These are phyloP conservation scores for Drosophila cardini DNA, from an alignment of 1,140 invertebrate species.

Conservation along the genomic window DNA sequence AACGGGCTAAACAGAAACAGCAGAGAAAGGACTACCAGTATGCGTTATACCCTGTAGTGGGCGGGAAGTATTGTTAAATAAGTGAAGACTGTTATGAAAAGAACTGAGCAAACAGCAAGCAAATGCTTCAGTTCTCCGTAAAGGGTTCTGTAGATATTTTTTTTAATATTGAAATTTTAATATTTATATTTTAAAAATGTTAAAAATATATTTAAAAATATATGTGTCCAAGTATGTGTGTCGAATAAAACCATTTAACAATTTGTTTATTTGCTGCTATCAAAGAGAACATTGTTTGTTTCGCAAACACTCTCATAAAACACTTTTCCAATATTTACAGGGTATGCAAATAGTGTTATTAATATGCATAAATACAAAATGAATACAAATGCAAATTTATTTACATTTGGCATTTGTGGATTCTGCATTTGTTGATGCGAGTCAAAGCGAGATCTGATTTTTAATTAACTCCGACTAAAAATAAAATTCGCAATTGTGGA, in stretches of 20 bases:
- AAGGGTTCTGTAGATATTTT: too few relatives aligned
- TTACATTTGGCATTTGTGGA: conserved; percentile 22
- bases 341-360: conserved; percentile 54
- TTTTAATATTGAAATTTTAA: too few relatives aligned
- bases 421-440: conserved; percentile 34
- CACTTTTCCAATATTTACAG: background rate
- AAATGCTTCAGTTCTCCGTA: too few relatives aligned
- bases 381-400: conserved; percentile 65
- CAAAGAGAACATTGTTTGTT: too few relatives aligned
- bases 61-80: too few relatives aligned
- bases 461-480: conserved; percentile 71
- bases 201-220: too few relatives aligned
- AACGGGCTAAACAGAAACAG: background rate
- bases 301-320: background rate
- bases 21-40: background rate
- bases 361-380: conserved; percentile 71
- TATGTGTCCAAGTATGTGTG: too few relatives aligned
- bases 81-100: too few relatives aligned
- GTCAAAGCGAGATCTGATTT: conserved; percentile 57
- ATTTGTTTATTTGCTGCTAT: too few relatives aligned
- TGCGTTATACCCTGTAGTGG: background rate
- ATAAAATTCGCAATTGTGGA: conserved; percentile 48
- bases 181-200: too few relatives aligned
- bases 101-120: too few relatives aligned
- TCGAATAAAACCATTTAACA: too few relatives aligned